Evolutionary conservation across 2,888 invertebrate species (phyloP).

Genomic region (Mycalesis mineus): DNA sequence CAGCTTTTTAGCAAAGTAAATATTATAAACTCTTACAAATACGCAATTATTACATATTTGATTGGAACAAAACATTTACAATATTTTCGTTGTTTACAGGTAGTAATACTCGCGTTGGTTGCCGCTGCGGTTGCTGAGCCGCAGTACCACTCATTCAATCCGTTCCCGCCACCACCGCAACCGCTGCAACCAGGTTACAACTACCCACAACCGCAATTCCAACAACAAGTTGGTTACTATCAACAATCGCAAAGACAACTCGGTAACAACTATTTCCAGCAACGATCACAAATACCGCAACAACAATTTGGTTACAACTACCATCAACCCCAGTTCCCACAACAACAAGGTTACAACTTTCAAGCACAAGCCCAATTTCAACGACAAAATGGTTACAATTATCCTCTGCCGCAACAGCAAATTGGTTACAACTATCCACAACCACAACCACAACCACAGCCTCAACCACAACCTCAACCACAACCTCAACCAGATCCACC

Average conservation of each 20-base stretch:
- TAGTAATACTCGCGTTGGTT: slow-evolving; percentile 55
- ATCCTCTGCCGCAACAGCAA: background rate
- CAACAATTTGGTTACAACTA: slow-evolving; percentile 1
- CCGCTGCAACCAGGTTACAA: slow-evolving; percentile 4
- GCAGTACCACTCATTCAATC: slow-evolving; percentile 62
- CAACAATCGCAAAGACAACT: slow-evolving; percentile 13
- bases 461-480: background rate
- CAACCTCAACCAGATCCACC: slow-evolving; percentile 1
- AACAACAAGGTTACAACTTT: no score
- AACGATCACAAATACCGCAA: slow-evolving; percentile 28
- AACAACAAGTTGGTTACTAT: slow-evolving; percentile 37
- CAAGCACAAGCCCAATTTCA: no score
- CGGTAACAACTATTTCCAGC: background rate
- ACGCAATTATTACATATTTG: no score
- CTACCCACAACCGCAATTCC: slow-evolving; percentile 2
- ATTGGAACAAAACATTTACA: no score
- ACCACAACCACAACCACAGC: background rate
- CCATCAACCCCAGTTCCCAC: no score
- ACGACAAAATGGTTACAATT: background rate
- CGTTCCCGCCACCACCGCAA: slow-evolving; percentile 31
- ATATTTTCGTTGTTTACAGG: slow-evolving; percentile 38
- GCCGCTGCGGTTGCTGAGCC: slow-evolving; percentile 59
- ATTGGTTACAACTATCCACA: background rate
- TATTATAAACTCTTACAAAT: no score
- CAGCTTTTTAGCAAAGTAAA: no score